phyloP scores from a whole-genome alignment of 2,797 vertebrate genomes.

The Zalophus californianus region DNA sequence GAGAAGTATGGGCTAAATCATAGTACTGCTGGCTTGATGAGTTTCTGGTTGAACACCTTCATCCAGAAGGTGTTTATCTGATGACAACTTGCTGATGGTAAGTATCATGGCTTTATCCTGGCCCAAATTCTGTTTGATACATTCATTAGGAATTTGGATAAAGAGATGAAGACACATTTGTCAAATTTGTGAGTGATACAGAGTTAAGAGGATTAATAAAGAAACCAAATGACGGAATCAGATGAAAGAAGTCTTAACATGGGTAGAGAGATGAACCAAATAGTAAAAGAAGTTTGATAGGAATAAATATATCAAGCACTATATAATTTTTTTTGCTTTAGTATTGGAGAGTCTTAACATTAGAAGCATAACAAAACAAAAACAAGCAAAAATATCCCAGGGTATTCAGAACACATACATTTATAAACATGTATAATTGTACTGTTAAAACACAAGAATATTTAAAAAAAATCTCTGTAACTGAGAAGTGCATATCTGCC shows the following conservation, averaged over 20 bases:
- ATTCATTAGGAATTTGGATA: background rate
- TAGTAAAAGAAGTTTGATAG: background rate
- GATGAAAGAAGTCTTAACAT: background rate
- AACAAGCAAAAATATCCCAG: background rate
- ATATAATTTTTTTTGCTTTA: background rate
- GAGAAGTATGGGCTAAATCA: background rate
- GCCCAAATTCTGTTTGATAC: background rate
- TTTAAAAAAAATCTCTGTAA: constrained; percentile 91
- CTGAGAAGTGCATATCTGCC: constrained; percentile 42
- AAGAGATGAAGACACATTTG: background rate
- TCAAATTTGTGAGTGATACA: background rate
- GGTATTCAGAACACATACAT: background rate
- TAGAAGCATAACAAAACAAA: background rate
- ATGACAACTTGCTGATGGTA: background rate
- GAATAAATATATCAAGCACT: background rate
- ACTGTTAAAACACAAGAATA: constrained; percentile 85
- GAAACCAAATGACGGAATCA: background rate
- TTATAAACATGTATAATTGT: background rate
- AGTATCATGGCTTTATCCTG: background rate
- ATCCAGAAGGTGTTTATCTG: background rate
- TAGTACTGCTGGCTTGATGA: background rate
- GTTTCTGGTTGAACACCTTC: background rate
- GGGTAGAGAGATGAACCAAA: background rate
- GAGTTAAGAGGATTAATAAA: background rate
- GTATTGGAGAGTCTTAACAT: background rate